These are phyloP conservation scores for zebrafish (Danio rerio) DNA, from an alignment of 2,113 vertebrate genomes.

Conservation along the genomic window DNA sequence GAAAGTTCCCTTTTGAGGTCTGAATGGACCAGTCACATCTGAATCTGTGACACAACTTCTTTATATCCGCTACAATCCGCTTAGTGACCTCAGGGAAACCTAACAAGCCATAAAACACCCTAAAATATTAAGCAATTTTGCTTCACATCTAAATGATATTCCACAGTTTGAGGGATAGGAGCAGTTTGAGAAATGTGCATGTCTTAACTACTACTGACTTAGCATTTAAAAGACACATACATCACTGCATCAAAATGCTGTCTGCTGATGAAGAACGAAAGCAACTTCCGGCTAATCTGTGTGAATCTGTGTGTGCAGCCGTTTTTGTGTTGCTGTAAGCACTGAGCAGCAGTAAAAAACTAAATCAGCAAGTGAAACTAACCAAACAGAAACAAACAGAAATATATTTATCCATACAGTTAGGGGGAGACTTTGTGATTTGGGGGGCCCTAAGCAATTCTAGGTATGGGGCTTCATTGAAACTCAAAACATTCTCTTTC, in stretches of 20 bases:
- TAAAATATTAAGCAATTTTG: conserved; percentile 2
- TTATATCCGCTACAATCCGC: neutral
- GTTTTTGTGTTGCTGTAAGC: conserved; percentile 1
- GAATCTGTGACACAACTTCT: neutral
- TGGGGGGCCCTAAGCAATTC: no score
- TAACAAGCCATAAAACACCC: neutral
- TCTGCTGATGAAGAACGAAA: conserved; percentile 12
- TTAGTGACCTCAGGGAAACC: conserved; percentile 1
- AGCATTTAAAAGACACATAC: conserved; percentile 48
- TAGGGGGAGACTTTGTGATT: no score
- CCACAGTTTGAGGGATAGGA: neutral
- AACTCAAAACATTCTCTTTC: no score
- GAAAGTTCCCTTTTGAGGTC: conserved; percentile 11
- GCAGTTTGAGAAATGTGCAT: conserved; percentile 20
- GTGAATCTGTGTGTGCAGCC: conserved; percentile 3
- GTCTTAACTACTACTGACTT: conserved; percentile 52
- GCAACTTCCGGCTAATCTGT: neutral
- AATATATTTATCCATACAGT: neutral
- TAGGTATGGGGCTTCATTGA: no score
- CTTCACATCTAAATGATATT: conserved; percentile 10
- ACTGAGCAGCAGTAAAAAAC: neutral
- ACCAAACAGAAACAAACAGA: neutral
- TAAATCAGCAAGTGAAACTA: neutral
- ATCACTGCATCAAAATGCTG: conserved; percentile 34
- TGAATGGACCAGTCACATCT: neutral